Conservation (phyloP, 2,797 vertebrate species). For the Hylomyscus alleni region DNA sequence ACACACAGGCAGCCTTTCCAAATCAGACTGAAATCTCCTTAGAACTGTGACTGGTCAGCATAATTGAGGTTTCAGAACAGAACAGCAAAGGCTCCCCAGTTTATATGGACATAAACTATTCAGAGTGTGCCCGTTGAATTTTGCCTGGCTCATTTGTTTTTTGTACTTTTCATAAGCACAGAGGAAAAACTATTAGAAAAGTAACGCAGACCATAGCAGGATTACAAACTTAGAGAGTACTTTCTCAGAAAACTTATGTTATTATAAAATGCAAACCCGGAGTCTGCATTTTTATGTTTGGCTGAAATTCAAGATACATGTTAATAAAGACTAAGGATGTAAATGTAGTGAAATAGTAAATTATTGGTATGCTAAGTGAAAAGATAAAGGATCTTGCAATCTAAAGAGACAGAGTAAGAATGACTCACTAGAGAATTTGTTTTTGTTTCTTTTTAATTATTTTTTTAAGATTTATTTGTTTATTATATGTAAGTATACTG, state of each 20-base stretch:
- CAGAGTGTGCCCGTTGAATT: neutral
- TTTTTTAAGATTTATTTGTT: no score
- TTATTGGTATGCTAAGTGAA: slow-evolving; percentile 11
- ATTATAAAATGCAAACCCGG: neutral
- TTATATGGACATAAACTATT: neutral
- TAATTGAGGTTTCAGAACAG: neutral
- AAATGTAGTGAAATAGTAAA: neutral
- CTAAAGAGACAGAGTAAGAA: neutral
- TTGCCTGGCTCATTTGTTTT: neutral
- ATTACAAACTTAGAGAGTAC: slow-evolving; percentile 12
- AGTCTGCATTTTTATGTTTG: slow-evolving; percentile 13
- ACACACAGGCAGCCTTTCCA: neutral
- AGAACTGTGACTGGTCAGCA: neutral
- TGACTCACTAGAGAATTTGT: neutral
- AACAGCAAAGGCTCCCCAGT: neutral
- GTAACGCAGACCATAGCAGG: neutral
- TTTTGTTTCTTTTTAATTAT: no score
- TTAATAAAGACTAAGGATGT: slow-evolving; percentile 38
- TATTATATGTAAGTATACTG: no score
- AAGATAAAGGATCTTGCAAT: neutral
- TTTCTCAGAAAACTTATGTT: slow-evolving; percentile 32
- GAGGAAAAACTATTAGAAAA: slow-evolving; percentile 50
- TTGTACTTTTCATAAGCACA: slow-evolving; percentile 59
- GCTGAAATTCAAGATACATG: slow-evolving; percentile 2
- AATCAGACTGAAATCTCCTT: neutral